phyloP scores from a whole-genome alignment of 2,888 invertebrate species.

The Girardia tigrina region DNA sequence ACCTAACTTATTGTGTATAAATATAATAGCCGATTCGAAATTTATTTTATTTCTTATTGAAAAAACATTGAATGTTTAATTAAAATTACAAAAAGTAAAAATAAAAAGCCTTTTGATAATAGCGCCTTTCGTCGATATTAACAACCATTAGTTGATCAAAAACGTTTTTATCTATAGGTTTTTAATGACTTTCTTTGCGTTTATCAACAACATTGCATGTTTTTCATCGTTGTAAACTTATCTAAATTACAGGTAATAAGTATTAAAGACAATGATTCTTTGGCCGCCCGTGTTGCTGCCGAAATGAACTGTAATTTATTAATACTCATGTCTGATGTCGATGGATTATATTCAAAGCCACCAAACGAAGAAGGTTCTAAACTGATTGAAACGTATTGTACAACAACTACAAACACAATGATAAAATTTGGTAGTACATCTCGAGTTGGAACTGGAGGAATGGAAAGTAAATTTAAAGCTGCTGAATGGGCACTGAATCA shows the following conservation, averaged over 20 bases:
- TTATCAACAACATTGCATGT: too few species aligned
- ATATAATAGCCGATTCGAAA: too few species aligned
- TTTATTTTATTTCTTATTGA: too few species aligned
- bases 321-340: conserved; percentile 93
- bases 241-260: conserved; percentile 14
- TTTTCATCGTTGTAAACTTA: too few species aligned
- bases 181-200: too few species aligned
- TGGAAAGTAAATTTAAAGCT: conserved; percentile 93
- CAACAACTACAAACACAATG: conserved; percentile 57
- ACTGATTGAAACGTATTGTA: conserved; percentile 79
- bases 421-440: conserved; percentile 85
- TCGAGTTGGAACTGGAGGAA: conserved; percentile 80
- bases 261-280: conserved; percentile 88
- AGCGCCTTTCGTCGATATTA: too few species aligned
- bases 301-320: conserved; percentile 81
- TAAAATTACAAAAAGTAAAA: too few species aligned
- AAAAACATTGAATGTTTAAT: too few species aligned
- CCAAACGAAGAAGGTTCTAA: conserved; percentile 80
- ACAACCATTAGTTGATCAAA: too few species aligned
- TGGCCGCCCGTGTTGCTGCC: conserved; percentile 83
- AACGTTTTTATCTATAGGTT: too few species aligned
- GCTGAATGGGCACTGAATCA: conserved; percentile 88
- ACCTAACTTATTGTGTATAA: too few species aligned
- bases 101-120: too few species aligned
- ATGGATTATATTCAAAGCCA: conserved; percentile 90